Evolutionary conservation across 2,113 vertebrate genomes (phyloP).

Genomic region (Periophthalmodon schlosseri): DNA sequence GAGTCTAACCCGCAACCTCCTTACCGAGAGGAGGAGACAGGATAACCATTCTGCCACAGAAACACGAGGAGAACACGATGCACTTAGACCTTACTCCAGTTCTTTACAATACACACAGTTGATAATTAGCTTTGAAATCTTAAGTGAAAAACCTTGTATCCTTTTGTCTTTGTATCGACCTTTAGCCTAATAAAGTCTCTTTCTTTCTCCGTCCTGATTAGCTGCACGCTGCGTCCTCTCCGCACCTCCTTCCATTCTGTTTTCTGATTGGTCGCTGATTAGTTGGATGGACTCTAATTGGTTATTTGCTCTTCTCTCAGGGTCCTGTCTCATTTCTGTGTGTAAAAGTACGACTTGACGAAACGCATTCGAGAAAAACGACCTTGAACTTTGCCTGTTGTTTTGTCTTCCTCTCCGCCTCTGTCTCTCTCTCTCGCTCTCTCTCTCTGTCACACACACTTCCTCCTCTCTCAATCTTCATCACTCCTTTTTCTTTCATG

Average conservation of each 20-base stretch:
- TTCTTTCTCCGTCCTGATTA: conserved; percentile 48
- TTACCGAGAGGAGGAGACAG: too few species aligned
- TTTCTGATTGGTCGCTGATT: conserved; percentile 60
- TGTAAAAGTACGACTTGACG: conserved; percentile 45
- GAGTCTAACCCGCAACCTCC: too few species aligned
- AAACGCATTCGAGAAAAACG: conserved; percentile 48
- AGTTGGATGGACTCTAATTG: conserved; percentile 54
- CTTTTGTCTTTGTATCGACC: background rate
- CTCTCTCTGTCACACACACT: background rate
- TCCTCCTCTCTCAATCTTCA: too few species aligned
- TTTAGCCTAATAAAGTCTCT: conserved; percentile 38
- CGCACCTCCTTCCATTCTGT: conserved; percentile 45
- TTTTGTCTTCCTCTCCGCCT: background rate
- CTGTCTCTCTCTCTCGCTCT: background rate
- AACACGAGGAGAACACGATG: too few species aligned
- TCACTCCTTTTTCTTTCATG: too few species aligned
- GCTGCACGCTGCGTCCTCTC: conserved; percentile 39
- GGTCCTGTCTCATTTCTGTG: background rate
- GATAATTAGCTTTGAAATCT: conserved; percentile 2
- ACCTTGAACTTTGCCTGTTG: conserved; percentile 59
- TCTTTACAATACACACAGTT: background rate
- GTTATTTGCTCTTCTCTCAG: conserved; percentile 32
- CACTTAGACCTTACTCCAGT: background rate
- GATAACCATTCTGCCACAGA: background rate
- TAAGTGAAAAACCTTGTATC: background rate